Conservation (phyloP, 2,888 invertebrate genomes). For the Drosophila quinaria region DNA sequence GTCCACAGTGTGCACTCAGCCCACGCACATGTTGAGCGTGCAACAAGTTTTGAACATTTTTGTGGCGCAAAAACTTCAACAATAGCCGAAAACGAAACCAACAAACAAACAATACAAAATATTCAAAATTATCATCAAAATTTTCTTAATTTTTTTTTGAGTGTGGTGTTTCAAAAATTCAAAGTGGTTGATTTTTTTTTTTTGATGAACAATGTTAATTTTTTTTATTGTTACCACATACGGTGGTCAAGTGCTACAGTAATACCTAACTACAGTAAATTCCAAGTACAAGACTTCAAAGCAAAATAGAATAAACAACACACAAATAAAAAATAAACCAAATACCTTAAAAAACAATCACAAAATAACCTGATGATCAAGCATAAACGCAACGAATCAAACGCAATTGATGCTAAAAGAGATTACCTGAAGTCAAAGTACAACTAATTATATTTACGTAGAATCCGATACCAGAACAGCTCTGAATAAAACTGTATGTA, state of each 20-base stretch:
- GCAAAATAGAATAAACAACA: background rate
- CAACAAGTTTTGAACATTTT: slow-evolving; percentile 38
- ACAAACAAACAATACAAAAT: slow-evolving; percentile 14
- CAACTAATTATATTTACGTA: slow-evolving; percentile 22
- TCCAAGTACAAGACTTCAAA: slow-evolving; percentile 20
- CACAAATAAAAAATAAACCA: slow-evolving; percentile 1
- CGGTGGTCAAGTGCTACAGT: slow-evolving; percentile 17
- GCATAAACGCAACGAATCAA: slow-evolving; percentile 37
- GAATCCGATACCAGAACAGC: slow-evolving; percentile 5
- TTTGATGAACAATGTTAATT: background rate
- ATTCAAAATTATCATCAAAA: slow-evolving; percentile 5
- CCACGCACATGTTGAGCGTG: slow-evolving; percentile 34
- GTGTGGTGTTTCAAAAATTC: slow-evolving; percentile 20
- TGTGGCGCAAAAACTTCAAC: slow-evolving; percentile 15
- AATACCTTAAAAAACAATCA: background rate
- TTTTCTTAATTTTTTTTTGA: slow-evolving; percentile 47
- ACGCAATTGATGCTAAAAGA: slow-evolving; percentile 19
- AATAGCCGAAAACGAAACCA: background rate
- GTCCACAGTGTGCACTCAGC: slow-evolving; percentile 8
- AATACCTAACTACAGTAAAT: slow-evolving; percentile 18
- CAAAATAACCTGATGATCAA: slow-evolving; percentile 14
- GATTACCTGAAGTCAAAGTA: slow-evolving; percentile 22
- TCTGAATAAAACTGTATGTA: background rate
- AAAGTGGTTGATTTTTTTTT: slow-evolving; percentile 34
- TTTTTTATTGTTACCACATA: slow-evolving; percentile 6